Evolutionary conservation across 2,888 invertebrate species (phyloP).

Genomic region (Spodoptera exigua): DNA sequence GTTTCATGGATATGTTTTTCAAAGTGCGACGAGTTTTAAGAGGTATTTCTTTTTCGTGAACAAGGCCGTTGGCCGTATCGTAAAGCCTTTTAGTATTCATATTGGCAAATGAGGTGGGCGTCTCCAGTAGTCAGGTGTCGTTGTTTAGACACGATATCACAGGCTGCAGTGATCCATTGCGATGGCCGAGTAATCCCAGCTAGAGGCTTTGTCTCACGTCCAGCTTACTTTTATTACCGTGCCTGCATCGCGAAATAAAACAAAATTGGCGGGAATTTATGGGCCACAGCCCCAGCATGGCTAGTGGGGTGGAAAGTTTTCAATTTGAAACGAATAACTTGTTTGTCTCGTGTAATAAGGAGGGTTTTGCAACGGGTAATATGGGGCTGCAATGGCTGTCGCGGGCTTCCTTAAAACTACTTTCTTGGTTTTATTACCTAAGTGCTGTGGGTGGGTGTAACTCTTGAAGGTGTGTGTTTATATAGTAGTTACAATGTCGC

Average conservation of each 20-base stretch:
- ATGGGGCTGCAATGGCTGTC: conserved; percentile 84
- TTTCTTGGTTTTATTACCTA: conserved; percentile 87
- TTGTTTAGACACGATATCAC: conserved; percentile 84
- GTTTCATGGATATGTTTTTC: conserved; percentile 75
- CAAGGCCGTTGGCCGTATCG: conserved; percentile 53
- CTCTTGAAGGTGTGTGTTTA: conserved; percentile 67
- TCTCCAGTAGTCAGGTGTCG: conserved; percentile 76
- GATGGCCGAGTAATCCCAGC: conserved; percentile 86
- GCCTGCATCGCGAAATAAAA: conserved; percentile 89
- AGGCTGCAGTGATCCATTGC: conserved; percentile 85
- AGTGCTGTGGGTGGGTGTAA: conserved; percentile 79
- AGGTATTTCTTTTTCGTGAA: conserved; percentile 64
- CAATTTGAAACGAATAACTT: conserved; percentile 89
- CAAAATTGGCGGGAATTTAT: conserved; percentile 89
- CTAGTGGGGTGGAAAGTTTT: conserved; percentile 89
- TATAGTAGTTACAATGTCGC: conserved; percentile 60
- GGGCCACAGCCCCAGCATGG: conserved; percentile 83
- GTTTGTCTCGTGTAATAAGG: conserved; percentile 88
- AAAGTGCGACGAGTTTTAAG: conserved; percentile 69
- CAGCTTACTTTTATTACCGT: conserved; percentile 89
- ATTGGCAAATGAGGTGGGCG: conserved; percentile 57
- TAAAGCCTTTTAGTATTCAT: conserved; percentile 53
- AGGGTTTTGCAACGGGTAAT: conserved; percentile 85
- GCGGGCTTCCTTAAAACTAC: conserved; percentile 87
- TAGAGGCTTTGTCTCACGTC: conserved; percentile 88